Percentiles rank a stretch among this genome's conserved stretches.
phyloP scores from a whole-genome alignment of 2,797 vertebrate genomes.

The Molossus alvarezi region DNA sequence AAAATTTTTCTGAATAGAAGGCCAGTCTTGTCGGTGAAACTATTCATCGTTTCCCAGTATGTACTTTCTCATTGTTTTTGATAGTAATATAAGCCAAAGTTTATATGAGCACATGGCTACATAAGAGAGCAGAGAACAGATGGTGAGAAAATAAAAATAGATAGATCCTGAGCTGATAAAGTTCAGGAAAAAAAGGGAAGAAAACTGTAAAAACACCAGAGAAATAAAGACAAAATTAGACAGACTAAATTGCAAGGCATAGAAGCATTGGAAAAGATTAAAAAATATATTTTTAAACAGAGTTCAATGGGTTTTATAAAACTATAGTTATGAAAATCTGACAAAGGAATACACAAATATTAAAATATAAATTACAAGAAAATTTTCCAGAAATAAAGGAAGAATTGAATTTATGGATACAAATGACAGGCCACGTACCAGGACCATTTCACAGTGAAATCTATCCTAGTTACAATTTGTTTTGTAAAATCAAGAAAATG shows the following conservation, averaged over 20 bases:
- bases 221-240: constrained; percentile 31
- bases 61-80: constrained; percentile 3
- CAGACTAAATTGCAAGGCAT: not conserved
- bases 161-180: not conserved
- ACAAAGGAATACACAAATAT: not conserved
- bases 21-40: not conserved
- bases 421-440: not conserved
- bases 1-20: not conserved
- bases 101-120: not conserved
- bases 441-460: not conserved
- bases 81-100: not conserved
- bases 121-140: constrained; percentile 22
- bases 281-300: not conserved
- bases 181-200: not conserved
- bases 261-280: not conserved
- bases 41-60: not conserved
- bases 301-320: not conserved
- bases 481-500: constrained; percentile 14
- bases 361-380: not conserved
- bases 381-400: not conserved
- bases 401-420: not conserved
- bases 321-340: not conserved
- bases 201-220: not conserved
- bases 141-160: constrained; percentile 23
- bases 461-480: not conserved